Evolutionary conservation across 1,140 invertebrate species (phyloP).

Genomic region (Drusus annulatus): DNA sequence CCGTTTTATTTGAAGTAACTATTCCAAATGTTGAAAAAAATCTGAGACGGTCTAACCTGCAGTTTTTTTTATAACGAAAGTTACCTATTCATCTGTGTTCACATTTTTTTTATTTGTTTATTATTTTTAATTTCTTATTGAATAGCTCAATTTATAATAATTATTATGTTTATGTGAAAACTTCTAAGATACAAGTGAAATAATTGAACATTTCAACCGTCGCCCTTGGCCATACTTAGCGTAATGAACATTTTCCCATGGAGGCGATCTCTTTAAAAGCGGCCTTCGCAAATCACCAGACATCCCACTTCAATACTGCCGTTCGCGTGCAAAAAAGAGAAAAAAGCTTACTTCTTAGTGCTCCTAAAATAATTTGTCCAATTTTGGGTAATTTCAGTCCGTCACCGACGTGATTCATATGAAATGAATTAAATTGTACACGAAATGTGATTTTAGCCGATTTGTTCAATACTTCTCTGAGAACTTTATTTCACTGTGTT

Average conservation of each 20-base stretch:
- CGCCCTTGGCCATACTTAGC: conserved; percentile 44
- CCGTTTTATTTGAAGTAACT: too few relatives aligned
- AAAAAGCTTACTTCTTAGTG: neutral
- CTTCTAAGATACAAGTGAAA: conserved; percentile 1
- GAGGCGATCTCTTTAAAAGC: conserved; percentile 40
- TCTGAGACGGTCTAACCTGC: too few relatives aligned
- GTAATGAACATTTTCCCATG: conserved; percentile 58
- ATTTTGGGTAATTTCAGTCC: conserved; percentile 43
- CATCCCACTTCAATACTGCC: neutral
- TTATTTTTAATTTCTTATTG: too few relatives aligned
- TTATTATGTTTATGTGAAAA: too few relatives aligned
- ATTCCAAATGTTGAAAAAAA: too few relatives aligned
- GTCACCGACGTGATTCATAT: conserved; percentile 39
- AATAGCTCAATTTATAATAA: too few relatives aligned
- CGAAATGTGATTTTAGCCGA: neutral
- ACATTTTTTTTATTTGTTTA: too few relatives aligned
- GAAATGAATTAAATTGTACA: conserved; percentile 38
- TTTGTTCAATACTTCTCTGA: too few relatives aligned
- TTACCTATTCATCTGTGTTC: too few relatives aligned
- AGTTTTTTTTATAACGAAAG: too few relatives aligned
- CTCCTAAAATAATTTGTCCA: conserved; percentile 39
- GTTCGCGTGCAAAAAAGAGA: conserved; percentile 19
- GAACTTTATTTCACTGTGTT: too few relatives aligned
- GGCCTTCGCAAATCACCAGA: conserved; percentile 1
- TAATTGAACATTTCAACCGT: conserved; percentile 4